A percentile compares a stretch with the other conserved stretches of the same genome.
Conservation (phyloP, 2,888 invertebrate species). For the Aphodius granarius region DNA sequence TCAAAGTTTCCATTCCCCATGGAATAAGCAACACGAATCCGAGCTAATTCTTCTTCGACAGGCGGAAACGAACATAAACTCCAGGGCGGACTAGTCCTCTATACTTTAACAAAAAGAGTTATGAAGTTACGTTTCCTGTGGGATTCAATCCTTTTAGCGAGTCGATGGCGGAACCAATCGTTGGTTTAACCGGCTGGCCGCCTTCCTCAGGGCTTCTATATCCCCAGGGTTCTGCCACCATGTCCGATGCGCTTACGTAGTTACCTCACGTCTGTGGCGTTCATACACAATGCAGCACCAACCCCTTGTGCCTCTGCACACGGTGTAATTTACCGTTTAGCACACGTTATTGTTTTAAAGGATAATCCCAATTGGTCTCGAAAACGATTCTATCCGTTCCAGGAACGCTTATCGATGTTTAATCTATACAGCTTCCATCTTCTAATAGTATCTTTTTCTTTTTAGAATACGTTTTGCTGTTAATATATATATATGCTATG, state of each 20-base stretch:
- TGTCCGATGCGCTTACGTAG: neutral
- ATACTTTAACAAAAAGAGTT: neutral
- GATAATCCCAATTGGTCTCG: neutral
- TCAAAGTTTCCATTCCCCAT: neutral
- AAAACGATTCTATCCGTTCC: neutral
- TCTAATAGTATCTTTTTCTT: neutral
- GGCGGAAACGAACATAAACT: neutral
- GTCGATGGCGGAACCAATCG: neutral
- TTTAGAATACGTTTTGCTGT: neutral
- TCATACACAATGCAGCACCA: neutral
- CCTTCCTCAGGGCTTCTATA: neutral
- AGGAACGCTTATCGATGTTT: neutral
- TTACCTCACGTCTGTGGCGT: neutral
- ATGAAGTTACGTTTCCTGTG: neutral
- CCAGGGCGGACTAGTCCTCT: neutral
- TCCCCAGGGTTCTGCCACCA: neutral
- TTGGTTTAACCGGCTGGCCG: neutral
- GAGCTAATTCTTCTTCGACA: neutral
- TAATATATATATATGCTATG: too few relatives aligned
- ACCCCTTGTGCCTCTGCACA: neutral
- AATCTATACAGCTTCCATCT: neutral
- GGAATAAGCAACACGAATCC: neutral
- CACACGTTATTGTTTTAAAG: neutral
- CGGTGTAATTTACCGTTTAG: neutral
- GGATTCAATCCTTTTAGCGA: neutral